Percentiles rank a stretch among this genome's conserved stretches.
These are phyloP conservation scores for Champsocephalus gunnari DNA, from an alignment of 2,797 vertebrate species.

Conservation along the genomic window DNA sequence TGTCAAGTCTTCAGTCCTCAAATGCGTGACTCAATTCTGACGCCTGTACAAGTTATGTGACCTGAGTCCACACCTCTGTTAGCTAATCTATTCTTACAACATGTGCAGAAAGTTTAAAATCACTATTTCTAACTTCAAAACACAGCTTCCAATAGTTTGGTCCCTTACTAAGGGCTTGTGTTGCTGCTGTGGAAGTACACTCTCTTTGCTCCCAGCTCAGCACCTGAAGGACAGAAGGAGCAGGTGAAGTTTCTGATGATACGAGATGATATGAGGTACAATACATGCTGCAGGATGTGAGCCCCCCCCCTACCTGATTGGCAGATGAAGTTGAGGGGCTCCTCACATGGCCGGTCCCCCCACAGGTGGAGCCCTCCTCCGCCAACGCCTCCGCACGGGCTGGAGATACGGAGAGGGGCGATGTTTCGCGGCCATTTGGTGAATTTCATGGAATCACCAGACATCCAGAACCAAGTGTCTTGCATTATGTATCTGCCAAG, in stretches of 20 bases:
- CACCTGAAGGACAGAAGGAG: conserved; percentile 3
- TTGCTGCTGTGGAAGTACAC: conserved; percentile 22
- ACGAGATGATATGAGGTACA: too few relatives aligned
- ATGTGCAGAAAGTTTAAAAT: not conserved
- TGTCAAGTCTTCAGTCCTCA: too few relatives aligned
- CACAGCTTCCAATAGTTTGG: not conserved
- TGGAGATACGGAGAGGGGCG: fast-evolving
- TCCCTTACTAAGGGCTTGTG: not conserved
- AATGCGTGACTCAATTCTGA: too few relatives aligned
- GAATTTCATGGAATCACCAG: conserved; percentile 12
- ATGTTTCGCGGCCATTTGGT: not conserved
- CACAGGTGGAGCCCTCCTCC: not conserved
- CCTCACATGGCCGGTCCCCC: conserved; percentile 9
- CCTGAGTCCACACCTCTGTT: too few relatives aligned
- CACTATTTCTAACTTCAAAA: not conserved
- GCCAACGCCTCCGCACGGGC: conserved; percentile 26
- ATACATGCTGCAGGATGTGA: not conserved
- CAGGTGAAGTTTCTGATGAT: not conserved
- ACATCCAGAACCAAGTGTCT: conserved; percentile 46
- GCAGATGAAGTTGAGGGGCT: conserved; percentile 44
- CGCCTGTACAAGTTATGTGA: too few relatives aligned
- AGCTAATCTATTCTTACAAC: too few relatives aligned
- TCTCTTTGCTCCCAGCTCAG: not conserved
- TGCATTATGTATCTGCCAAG: conserved; percentile 6
- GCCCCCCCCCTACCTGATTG: conserved; percentile 18